Conservation (phyloP, 2,797 vertebrate species). For the Thalassophryne amazonica region DNA sequence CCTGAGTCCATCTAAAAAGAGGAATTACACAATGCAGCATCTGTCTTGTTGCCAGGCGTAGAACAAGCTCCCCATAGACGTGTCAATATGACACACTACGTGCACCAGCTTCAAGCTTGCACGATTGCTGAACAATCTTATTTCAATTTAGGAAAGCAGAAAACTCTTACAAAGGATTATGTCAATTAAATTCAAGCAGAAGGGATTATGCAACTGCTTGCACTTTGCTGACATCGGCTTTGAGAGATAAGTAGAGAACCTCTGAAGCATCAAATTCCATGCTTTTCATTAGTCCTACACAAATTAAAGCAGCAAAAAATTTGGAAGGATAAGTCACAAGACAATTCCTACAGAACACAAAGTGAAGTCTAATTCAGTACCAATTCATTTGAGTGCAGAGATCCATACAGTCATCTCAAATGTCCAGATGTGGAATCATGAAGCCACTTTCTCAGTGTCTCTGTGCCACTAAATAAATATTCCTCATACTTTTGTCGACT, state of each 20-base stretch:
- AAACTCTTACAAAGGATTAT: slow-evolving; percentile 38
- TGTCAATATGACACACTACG: slow-evolving; percentile 36
- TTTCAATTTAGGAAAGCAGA: slow-evolving; percentile 34
- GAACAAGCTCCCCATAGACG: slow-evolving; percentile 65
- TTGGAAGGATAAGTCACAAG: background rate
- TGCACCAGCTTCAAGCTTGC: slow-evolving; percentile 35
- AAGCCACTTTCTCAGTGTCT: too few species aligned
- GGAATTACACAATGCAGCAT: slow-evolving; percentile 66
- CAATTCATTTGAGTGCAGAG: too few species aligned
- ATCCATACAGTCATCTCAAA: too few species aligned
- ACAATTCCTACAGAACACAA: slow-evolving; percentile 3
- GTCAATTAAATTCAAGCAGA: slow-evolving; percentile 24
- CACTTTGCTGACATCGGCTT: slow-evolving; percentile 11
- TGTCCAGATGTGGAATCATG: too few species aligned
- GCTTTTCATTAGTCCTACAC: slow-evolving; percentile 24
- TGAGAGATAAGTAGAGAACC: background rate
- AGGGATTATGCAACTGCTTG: slow-evolving; percentile 14
- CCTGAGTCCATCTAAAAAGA: slow-evolving; percentile 61
- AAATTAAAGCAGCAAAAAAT: slow-evolving; percentile 1
- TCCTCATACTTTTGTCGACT: too few species aligned
- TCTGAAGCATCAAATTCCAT: slow-evolving; percentile 16
- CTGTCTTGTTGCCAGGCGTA: slow-evolving; percentile 61
- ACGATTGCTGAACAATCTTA: slow-evolving; percentile 40
- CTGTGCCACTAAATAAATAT: too few species aligned
- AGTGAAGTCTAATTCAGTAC: background rate